Percentiles rank a stretch among this genome's conserved stretches.
phyloP scores from a whole-genome alignment of 2,888 invertebrate species.

The Lutraria lutraria region DNA sequence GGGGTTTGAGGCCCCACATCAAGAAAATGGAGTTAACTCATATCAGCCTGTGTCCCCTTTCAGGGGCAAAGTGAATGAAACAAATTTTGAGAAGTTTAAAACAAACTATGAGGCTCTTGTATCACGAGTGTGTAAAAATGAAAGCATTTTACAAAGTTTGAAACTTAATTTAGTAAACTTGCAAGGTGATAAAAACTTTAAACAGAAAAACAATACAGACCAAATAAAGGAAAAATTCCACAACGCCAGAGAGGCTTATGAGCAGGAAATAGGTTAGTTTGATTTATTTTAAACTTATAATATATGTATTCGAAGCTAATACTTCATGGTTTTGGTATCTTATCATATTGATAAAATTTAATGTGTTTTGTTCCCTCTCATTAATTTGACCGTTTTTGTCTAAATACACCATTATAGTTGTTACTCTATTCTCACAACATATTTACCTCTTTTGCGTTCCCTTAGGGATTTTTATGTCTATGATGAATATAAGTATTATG shows the following conservation, averaged over 20 bases:
- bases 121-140: constrained; percentile 81
- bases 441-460: too few species aligned
- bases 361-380: too few species aligned
- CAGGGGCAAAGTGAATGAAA: constrained; percentile 52
- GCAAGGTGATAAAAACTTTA: constrained; percentile 79
- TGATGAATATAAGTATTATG: too few species aligned
- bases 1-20: constrained; percentile 70
- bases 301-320: too few species aligned
- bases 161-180: constrained; percentile 80
- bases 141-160: constrained; percentile 82
- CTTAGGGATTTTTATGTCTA: too few species aligned
- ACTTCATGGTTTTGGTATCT: too few species aligned
- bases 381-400: too few species aligned
- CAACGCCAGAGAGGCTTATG: constrained; percentile 76
- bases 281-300: not conserved
- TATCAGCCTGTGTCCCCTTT: constrained; percentile 68
- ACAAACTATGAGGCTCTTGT: constrained; percentile 77
- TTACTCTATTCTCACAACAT: too few species aligned
- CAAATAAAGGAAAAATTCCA: constrained; percentile 76
- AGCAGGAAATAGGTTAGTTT: constrained; percentile 74
- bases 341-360: too few species aligned
- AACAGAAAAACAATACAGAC: constrained; percentile 73
- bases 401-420: too few species aligned
- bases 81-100: constrained; percentile 71
- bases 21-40: constrained; percentile 32